Percentiles rank a stretch among this genome's conserved stretches.
These are phyloP conservation scores for Leuciscus idus DNA, from an alignment of 2,113 vertebrate genomes.

Conservation along the genomic window DNA sequence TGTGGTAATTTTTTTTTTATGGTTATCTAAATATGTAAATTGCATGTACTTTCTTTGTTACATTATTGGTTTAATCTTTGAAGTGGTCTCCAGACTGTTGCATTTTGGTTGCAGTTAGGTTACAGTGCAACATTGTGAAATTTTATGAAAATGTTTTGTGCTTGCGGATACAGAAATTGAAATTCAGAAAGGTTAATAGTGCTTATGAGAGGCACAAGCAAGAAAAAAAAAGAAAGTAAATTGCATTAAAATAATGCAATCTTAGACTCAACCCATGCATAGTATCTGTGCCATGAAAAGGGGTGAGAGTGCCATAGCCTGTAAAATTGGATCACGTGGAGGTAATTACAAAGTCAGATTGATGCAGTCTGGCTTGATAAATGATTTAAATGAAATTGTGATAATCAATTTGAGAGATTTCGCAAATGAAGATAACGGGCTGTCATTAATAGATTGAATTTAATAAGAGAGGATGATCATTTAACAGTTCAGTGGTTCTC, in stretches of 20 bases:
- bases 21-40: neutral
- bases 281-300: neutral
- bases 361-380: constrained; percentile 43
- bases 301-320: constrained; percentile 7
- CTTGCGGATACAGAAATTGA: neutral
- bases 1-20: neutral
- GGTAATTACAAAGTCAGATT: constrained; percentile 42
- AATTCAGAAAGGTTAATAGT: neutral
- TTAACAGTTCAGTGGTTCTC: constrained; percentile 22
- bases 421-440: neutral
- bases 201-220: neutral
- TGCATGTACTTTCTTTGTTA: neutral
- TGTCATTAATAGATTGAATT: constrained; percentile 8
- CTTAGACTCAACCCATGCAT: neutral
- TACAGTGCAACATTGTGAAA: neutral
- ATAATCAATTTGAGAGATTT: constrained; percentile 19
- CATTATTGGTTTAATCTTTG: neutral
- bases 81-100: neutral
- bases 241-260: constrained; percentile 22
- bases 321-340: constrained; percentile 44
- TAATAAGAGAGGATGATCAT: neutral
- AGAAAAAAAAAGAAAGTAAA: neutral
- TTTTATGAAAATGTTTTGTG: neutral
- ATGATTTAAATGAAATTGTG: constrained; percentile 2
- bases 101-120: neutral